A percentile compares a stretch with the other conserved stretches of the same genome.
Conservation (phyloP, 2,888 invertebrate species). For the Amphimallon solstitiale region DNA sequence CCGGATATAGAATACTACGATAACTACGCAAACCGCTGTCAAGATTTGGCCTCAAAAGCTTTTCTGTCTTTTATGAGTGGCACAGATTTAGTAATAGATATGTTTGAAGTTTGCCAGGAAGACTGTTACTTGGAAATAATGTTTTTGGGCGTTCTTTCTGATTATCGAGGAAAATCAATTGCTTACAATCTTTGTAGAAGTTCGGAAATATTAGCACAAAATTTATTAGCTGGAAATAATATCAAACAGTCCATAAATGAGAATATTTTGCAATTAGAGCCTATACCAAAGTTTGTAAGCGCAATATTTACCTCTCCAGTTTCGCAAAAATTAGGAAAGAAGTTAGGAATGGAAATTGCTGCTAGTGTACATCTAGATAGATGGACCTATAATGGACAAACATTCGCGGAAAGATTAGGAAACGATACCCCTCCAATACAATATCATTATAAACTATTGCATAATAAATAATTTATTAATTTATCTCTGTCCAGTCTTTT, state of each 20-base stretch:
- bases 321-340: slow-evolving; percentile 69
- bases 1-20: slow-evolving; percentile 52
- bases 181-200: slow-evolving; percentile 12
- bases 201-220: neutral
- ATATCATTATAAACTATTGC: slow-evolving; percentile 5
- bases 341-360: slow-evolving; percentile 67
- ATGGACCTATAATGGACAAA: slow-evolving; percentile 68
- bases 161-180: slow-evolving; percentile 18
- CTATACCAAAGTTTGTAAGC: slow-evolving; percentile 67
- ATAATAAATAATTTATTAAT: too few relatives aligned
- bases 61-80: slow-evolving; percentile 24
- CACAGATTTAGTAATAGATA: slow-evolving; percentile 22
- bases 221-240: slow-evolving; percentile 46
- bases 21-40: slow-evolving; percentile 7
- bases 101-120: slow-evolving; percentile 5
- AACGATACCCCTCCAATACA: neutral
- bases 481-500: too few relatives aligned
- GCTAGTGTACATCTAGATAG: slow-evolving; percentile 65
- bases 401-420: slow-evolving; percentile 69
- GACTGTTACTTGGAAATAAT: slow-evolving; percentile 27
- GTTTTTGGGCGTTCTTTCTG: slow-evolving; percentile 11
- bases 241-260: slow-evolving; percentile 38
- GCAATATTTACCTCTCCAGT: slow-evolving; percentile 70
- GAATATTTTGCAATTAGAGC: slow-evolving; percentile 46
- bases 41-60: slow-evolving; percentile 7